These are phyloP conservation scores for Drepanosiphum platanoidis DNA, from an alignment of 2,888 invertebrate species.

Conservation along the genomic window DNA sequence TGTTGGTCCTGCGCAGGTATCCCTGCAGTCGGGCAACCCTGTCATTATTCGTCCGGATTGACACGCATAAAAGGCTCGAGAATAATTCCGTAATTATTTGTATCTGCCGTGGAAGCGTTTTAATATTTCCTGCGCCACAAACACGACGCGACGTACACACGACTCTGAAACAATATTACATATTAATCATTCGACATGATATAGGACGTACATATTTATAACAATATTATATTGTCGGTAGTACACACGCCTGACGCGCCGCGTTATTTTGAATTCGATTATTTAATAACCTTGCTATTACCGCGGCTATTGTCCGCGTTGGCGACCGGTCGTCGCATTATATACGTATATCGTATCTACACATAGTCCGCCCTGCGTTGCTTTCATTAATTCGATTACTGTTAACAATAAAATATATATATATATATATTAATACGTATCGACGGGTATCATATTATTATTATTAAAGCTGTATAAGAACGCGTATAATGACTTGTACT, in stretches of 20 bases:
- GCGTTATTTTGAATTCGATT: neutral
- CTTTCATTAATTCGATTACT: neutral
- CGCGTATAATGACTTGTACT: neutral
- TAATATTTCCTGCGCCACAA: neutral
- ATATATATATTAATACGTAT: neutral
- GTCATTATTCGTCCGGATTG: neutral
- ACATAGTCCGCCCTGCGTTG: neutral
- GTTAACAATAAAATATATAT: neutral
- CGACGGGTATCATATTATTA: neutral
- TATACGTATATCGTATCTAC: neutral
- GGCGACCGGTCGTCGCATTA: neutral
- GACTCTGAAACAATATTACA: neutral
- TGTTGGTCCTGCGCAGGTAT: neutral
- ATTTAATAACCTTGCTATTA: neutral
- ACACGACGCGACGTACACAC: neutral
- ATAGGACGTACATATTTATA: neutral
- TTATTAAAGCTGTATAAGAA: neutral
- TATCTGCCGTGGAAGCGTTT: neutral
- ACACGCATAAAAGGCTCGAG: neutral
- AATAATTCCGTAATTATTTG: slow-evolving; percentile 5
- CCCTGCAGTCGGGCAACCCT: neutral
- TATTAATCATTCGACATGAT: too few species aligned
- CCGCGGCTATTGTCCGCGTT: neutral
- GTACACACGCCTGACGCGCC: neutral
- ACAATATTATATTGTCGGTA: neutral